phyloP scores from a whole-genome alignment of 1,140 invertebrate genomes.

The Maconellicoccus hirsutus region DNA sequence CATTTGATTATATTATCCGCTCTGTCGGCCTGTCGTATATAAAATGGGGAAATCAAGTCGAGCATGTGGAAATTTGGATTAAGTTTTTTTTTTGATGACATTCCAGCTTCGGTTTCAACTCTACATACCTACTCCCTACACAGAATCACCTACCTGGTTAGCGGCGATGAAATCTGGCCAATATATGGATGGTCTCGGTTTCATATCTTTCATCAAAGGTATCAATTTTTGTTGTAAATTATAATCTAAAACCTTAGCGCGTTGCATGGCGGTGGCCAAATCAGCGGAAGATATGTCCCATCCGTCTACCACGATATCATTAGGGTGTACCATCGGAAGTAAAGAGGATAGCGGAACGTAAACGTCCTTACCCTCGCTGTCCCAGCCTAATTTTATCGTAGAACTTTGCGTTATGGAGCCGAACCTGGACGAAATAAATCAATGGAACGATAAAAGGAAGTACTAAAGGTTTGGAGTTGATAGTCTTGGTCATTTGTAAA shows the following conservation, averaged over 20 bases:
- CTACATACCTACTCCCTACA: too few relatives aligned
- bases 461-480: too few relatives aligned
- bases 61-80: not conserved
- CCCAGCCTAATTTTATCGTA: constrained; percentile 66
- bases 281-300: constrained; percentile 89
- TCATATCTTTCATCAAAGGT: constrained; percentile 56
- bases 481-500: too few relatives aligned
- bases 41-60: constrained; percentile 31
- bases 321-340: constrained; percentile 79
- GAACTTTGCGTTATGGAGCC: constrained; percentile 84
- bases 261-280: constrained; percentile 58
- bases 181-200: constrained; percentile 77
- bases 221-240: constrained; percentile 59
- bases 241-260: constrained; percentile 47
- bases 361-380: constrained; percentile 54
- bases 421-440: constrained; percentile 40
- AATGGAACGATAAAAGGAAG: too few relatives aligned
- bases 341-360: constrained; percentile 69
- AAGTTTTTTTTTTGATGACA: too few relatives aligned
- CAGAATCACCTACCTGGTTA: constrained; percentile 70
- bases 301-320: constrained; percentile 81
- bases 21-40: constrained; percentile 61
- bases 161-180: constrained; percentile 89
- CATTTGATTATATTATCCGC: constrained; percentile 73
- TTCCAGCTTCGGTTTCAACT: too few relatives aligned